Conservation (phyloP, 2,113 vertebrate genomes). For the Calyptomena viridis region DNA sequence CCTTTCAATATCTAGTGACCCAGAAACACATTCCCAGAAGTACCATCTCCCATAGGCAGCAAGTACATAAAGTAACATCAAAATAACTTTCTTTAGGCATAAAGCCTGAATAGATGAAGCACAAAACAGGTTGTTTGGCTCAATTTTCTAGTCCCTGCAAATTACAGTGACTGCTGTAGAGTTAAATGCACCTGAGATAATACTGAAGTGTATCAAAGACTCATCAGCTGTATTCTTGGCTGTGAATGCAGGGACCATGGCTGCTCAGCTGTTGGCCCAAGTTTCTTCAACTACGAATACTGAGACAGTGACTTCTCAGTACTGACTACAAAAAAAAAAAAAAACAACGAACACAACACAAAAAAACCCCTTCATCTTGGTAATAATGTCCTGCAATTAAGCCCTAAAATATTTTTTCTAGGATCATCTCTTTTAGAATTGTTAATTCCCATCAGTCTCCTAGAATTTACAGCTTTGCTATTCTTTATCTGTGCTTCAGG, state of each 20-base stretch:
- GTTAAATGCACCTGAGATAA: constrained; percentile 1
- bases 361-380: not conserved
- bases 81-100: not conserved
- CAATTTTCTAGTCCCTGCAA: not conserved
- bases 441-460: not conserved
- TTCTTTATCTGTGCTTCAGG: not conserved
- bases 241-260: not conserved
- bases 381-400: not conserved
- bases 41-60: not conserved
- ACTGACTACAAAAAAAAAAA: not conserved
- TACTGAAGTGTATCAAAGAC: not conserved
- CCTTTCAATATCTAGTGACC: not conserved
- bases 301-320: not conserved
- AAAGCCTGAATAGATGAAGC: not conserved
- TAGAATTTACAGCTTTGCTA: not conserved
- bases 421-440: not conserved
- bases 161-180: not conserved
- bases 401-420: not conserved
- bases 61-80: not conserved
- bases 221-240: not conserved
- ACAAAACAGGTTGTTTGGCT: not conserved
- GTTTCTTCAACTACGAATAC: not conserved
- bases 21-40: constrained; percentile 17
- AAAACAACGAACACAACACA: not conserved
- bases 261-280: not conserved